Evolutionary conservation across 92 coral and sea anemone species (phyloP).

Genomic region (Epizoanthus fatuus): DNA sequence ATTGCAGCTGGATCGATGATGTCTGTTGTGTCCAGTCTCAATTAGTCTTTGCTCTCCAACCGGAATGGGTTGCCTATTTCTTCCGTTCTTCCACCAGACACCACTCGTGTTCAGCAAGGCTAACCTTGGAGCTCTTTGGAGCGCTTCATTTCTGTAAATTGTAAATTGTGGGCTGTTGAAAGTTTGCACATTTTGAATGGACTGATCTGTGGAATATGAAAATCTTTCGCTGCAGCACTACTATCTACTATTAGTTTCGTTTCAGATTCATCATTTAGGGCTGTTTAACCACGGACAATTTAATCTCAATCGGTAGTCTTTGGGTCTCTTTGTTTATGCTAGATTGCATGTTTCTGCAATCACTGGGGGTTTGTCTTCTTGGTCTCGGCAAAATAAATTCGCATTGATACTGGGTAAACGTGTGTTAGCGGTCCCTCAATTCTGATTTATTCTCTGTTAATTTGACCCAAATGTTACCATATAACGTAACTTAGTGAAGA

Average conservation of each 20-base stretch:
- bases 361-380: slow-evolving; percentile 36
- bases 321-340: background rate
- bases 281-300: slow-evolving; percentile 27
- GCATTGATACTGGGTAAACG: background rate
- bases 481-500: background rate
- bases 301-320: slow-evolving; percentile 11
- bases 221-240: slow-evolving; percentile 1
- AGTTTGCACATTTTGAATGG: background rate
- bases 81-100: too few relatives aligned
- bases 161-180: too few relatives aligned
- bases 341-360: slow-evolving; percentile 7
- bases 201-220: background rate
- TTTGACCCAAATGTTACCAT: slow-evolving; percentile 18
- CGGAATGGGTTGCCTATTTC: too few relatives aligned
- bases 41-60: too few relatives aligned
- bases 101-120: too few relatives aligned
- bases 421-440: background rate
- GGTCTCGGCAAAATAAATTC: slow-evolving; percentile 3
- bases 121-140: too few relatives aligned
- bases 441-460: slow-evolving; percentile 11
- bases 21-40: too few relatives aligned
- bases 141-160: too few relatives aligned
- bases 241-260: background rate
- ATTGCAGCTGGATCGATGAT: too few relatives aligned
- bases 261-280: background rate